Evolutionary conservation across 2,888 invertebrate species (phyloP).

Genomic region (Eilema caniola): DNA sequence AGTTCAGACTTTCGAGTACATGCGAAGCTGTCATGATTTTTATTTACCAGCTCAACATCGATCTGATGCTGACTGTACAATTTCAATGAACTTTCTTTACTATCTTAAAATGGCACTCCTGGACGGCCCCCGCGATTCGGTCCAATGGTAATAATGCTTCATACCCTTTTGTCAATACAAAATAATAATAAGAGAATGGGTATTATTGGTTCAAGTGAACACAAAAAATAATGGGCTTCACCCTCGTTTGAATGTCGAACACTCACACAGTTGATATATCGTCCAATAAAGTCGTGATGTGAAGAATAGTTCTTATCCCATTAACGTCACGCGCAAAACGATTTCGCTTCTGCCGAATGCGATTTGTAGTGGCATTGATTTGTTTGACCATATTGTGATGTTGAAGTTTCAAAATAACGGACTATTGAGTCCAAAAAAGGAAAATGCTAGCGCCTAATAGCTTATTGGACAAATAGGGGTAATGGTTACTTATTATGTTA

Average conservation of each 20-base stretch:
- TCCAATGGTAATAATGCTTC: background rate
- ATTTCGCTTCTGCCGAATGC: constrained; percentile 65
- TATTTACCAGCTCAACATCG: too few relatives aligned
- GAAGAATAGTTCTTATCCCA: constrained; percentile 78
- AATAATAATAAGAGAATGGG: constrained; percentile 23
- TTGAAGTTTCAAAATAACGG: constrained; percentile 61
- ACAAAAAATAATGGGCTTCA: constrained; percentile 45
- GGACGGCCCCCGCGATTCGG: background rate
- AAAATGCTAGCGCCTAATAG: constrained; percentile 27
- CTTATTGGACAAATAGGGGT: background rate
- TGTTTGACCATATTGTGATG: constrained; percentile 68
- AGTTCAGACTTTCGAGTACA: too few relatives aligned
- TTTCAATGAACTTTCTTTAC: background rate
- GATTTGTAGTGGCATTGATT: constrained; percentile 77
- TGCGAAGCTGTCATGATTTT: too few relatives aligned
- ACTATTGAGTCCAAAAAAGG: constrained; percentile 51
- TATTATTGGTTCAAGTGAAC: constrained; percentile 30
- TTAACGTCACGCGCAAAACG: constrained; percentile 79
- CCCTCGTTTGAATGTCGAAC: constrained; percentile 47
- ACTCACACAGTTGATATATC: constrained; percentile 65
- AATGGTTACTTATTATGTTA: background rate
- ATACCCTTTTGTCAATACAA: background rate
- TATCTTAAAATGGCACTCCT: background rate
- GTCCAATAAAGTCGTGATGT: constrained; percentile 77
- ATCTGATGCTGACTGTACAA: background rate